phyloP scores from a whole-genome alignment of 2,888 invertebrate genomes.

The Linyphia triangularis region DNA sequence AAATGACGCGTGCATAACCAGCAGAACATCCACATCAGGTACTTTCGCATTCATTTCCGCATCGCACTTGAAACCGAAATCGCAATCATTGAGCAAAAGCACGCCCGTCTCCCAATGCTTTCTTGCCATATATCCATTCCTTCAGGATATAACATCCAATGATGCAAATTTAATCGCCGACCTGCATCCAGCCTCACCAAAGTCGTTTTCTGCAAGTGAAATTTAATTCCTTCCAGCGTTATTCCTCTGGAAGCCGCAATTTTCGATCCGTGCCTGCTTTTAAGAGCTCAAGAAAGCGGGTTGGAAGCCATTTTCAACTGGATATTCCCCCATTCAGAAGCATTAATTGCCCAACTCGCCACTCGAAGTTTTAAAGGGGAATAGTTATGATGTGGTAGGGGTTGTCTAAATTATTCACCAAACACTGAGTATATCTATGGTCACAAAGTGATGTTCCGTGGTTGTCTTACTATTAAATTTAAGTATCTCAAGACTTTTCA shows the following conservation, averaged over 20 bases:
- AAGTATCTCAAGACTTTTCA: background rate
- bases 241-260: background rate
- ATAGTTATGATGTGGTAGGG: background rate
- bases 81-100: background rate
- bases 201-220: background rate
- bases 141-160: background rate
- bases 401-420: background rate
- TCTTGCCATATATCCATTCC: background rate
- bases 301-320: constrained; percentile 12
- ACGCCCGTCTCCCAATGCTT: background rate
- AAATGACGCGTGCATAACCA: background rate
- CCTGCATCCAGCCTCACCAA: too few relatives aligned
- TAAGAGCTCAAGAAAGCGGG: background rate
- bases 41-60: background rate
- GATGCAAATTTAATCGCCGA: background rate
- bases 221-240: constrained; percentile 34
- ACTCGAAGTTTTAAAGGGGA: background rate
- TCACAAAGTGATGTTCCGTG: background rate
- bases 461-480: background rate
- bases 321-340: constrained; percentile 17
- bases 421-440: background rate
- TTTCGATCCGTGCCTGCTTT: constrained; percentile 1
- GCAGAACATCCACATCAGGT: background rate
- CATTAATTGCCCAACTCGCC: background rate
- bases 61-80: background rate